Evolutionary conservation across 2,113 vertebrate genomes (phyloP), one percentile per base, ranked within the genome.

Genomic region (Notothenia rossii): DNA sequence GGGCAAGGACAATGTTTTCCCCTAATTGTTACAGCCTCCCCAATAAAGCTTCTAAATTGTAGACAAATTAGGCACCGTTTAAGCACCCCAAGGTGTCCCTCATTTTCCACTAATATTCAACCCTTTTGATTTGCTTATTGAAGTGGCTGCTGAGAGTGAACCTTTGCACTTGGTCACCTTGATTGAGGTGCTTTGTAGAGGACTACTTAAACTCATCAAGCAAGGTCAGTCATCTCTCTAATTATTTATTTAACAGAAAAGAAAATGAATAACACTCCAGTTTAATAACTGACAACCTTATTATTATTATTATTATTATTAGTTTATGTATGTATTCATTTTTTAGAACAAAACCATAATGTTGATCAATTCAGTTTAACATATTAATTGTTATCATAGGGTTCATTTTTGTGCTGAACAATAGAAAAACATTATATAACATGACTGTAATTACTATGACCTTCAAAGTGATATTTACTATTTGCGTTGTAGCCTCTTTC

Each of bases 81-180:
- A 91, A 92, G 92, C 87, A 87, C 61, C 67, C 33, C 60, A 67
- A 85, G 86, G 78, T 88, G 85, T 84, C 70, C 90, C 58, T 83
- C 46, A 14, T 75, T 77, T 45, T 20, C 61, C 36, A 22, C 67
- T 64, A 74, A 79, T 72, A 61, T 70, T 79, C 63, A 46, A 25
- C 51, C 66, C 14, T 63, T 77, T 62, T 89, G 85, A 92, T 91
- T 89, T 86, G 67, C 72, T 48, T 68, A 71, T 70, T 85, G 75
- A 86, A 84, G 72, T 43, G 53, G 71, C 59, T 55, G 81, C 73
- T 84, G 70, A 79, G 71, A 76, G 74, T 22, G 55, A 83, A 81
- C 46, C 66, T 81, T 67, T 86, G 63, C 45, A 54, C 60, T 88
- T 88, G 81, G 86, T 91, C 89, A 89, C 81, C 81, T 67, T 78